Percentiles rank a stretch among this genome's conserved stretches.
phyloP scores from a whole-genome alignment of 1,140 invertebrate species.

The Diprion similis region DNA sequence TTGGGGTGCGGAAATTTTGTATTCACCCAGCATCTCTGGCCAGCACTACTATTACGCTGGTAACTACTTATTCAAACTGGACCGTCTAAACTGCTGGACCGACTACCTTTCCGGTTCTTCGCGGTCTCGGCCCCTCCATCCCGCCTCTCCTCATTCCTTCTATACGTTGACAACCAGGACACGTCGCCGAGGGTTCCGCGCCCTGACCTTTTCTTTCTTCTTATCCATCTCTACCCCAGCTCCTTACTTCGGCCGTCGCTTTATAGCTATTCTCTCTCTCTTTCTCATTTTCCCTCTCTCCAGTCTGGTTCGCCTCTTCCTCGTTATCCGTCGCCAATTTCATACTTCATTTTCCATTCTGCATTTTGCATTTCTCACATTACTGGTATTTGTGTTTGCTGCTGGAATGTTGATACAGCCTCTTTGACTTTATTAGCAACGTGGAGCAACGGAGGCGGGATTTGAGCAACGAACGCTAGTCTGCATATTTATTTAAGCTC shows the following conservation, averaged over 20 bases:
- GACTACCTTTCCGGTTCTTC: not conserved
- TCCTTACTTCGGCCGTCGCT: not conserved
- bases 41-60: slow-evolving; percentile 53
- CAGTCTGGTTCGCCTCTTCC: not conserved
- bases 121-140: not conserved
- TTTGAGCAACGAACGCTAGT: no score
- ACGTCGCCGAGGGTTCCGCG: slow-evolving; percentile 6
- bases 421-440: no score
- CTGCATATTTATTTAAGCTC: no score
- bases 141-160: not conserved
- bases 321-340: no score
- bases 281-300: not conserved
- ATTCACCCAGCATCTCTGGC: slow-evolving; percentile 52
- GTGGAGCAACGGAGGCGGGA: no score
- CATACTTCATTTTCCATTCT: no score
- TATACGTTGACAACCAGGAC: not conserved
- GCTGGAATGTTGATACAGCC: no score
- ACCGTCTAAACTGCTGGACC: slow-evolving; percentile 38
- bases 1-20: slow-evolving; percentile 38
- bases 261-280: not conserved
- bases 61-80: slow-evolving; percentile 60
- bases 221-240: not conserved
- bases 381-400: no score
- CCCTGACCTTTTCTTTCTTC: not conserved
- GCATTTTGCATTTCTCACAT: no score